Percentiles rank a stretch among this genome's conserved stretches.
These are phyloP conservation scores for Gallinago undulata DNA, from an alignment of 2,113 vertebrate genomes.

Conservation along the genomic window DNA sequence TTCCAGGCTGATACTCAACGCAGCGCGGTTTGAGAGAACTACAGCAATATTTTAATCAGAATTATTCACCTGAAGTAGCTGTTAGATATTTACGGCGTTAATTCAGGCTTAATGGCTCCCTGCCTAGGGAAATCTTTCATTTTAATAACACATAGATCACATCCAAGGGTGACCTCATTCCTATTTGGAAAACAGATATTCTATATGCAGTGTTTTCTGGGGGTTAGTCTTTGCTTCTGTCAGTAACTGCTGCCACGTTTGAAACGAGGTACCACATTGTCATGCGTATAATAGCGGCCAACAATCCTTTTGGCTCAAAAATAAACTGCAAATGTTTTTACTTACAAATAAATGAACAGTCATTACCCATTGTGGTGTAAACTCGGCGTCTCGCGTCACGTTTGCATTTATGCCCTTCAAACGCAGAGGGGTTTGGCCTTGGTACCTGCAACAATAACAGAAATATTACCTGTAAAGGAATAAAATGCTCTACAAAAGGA, in stretches of 20 bases:
- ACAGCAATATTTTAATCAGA: not conserved
- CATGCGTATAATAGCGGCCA: not conserved
- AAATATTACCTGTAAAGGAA: not conserved
- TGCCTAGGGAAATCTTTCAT: not conserved
- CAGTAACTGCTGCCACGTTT: not conserved
- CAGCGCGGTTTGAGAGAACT: not conserved
- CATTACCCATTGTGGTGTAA: not conserved
- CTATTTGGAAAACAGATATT: not conserved
- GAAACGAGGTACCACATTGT: not conserved
- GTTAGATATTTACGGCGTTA: slow-evolving; percentile 16
- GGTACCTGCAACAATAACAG: not conserved
- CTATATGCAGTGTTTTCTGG: not conserved
- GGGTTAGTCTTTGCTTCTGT: not conserved
- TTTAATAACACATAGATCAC: not conserved
- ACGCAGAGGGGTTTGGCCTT: not conserved
- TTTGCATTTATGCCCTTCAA: not conserved
- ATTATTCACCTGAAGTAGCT: slow-evolving; percentile 12
- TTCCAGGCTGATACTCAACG: not conserved
- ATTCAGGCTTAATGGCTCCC: not conserved
- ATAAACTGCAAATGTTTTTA: not conserved
- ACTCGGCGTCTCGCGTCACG: not conserved
- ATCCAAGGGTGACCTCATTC: not conserved
- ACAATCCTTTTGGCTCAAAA: not conserved
- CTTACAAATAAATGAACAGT: not conserved
- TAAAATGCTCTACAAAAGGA: not conserved